phyloP scores from a whole-genome alignment of 2,888 invertebrate genomes.

The Ctenicera cuprea region DNA sequence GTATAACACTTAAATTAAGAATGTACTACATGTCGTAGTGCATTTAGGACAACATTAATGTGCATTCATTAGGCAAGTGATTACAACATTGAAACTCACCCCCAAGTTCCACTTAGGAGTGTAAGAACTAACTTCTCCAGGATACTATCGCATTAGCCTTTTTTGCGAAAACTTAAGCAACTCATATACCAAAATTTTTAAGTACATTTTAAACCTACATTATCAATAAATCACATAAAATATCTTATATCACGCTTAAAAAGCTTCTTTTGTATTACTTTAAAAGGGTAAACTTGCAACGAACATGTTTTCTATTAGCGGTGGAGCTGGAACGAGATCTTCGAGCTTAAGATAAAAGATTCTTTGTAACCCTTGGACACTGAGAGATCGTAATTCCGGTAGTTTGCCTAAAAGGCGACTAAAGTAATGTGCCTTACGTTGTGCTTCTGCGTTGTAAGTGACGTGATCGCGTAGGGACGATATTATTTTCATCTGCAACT shows the following conservation, averaged over 20 bases:
- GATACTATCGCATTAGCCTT: constrained; percentile 19
- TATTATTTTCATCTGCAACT: constrained; percentile 97
- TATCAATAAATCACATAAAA: constrained; percentile 70
- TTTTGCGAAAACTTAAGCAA: constrained; percentile 30
- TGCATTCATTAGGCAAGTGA: constrained; percentile 47
- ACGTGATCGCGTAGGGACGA: constrained; percentile 97
- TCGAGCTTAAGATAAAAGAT: constrained; percentile 96
- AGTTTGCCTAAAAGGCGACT: constrained; percentile 93
- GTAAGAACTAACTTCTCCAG: constrained; percentile 13
- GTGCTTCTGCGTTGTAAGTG: constrained; percentile 92
- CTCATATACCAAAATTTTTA: constrained; percentile 9
- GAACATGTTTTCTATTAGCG: constrained; percentile 96
- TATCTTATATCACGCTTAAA: constrained; percentile 66
- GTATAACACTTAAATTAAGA: constrained; percentile 40
- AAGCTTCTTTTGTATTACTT: constrained; percentile 59
- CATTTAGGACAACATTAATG: constrained; percentile 42
- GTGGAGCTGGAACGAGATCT: constrained; percentile 93
- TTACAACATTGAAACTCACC: constrained; percentile 30
- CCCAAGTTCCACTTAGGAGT: neutral
- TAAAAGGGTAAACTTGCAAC: constrained; percentile 96
- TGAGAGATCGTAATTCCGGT: constrained; percentile 93
- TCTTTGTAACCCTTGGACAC: constrained; percentile 94
- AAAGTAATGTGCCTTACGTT: constrained; percentile 94
- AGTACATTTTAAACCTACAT: constrained; percentile 46
- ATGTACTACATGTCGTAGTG: constrained; percentile 33